A percentile compares a stretch with the other conserved stretches of the same genome.
These are phyloP conservation scores for Tetrax tetrax DNA, from an alignment of 2,113 vertebrate genomes.

Conservation along the genomic window DNA sequence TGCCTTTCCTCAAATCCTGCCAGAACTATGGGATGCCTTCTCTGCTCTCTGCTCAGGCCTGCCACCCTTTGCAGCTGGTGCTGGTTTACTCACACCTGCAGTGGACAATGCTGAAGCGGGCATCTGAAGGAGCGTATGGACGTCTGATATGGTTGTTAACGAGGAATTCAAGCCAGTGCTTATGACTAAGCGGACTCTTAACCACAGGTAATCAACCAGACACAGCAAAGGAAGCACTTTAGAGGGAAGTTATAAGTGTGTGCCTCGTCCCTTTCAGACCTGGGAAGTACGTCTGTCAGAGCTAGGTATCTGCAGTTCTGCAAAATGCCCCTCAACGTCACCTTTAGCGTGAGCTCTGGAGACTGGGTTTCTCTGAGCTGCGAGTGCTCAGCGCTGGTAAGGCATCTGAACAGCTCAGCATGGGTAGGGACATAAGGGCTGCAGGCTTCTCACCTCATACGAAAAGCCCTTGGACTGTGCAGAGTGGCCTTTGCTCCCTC, in stretches of 20 bases:
- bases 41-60: neutral
- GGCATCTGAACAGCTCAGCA: neutral
- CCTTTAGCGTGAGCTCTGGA: fast-evolving
- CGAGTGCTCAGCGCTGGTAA: neutral
- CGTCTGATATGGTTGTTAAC: neutral
- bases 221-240: neutral
- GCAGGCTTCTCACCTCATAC: neutral
- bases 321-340: neutral
- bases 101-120: neutral
- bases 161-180: neutral
- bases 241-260: neutral
- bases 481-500: neutral
- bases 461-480: neutral
- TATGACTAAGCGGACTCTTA: neutral
- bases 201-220: neutral
- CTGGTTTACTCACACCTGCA: neutral
- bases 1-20: neutral
- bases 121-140: neutral
- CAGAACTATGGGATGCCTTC: neutral
- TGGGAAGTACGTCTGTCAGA: neutral
- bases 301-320: neutral
- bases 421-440: neutral
- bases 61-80: neutral
- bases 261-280: neutral
- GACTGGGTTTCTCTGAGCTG: neutral